A percentile compares a stretch with the other conserved stretches of the same genome.
Conservation (phyloP, 2,113 vertebrate species). For the Aptenodytes patagonicus region DNA sequence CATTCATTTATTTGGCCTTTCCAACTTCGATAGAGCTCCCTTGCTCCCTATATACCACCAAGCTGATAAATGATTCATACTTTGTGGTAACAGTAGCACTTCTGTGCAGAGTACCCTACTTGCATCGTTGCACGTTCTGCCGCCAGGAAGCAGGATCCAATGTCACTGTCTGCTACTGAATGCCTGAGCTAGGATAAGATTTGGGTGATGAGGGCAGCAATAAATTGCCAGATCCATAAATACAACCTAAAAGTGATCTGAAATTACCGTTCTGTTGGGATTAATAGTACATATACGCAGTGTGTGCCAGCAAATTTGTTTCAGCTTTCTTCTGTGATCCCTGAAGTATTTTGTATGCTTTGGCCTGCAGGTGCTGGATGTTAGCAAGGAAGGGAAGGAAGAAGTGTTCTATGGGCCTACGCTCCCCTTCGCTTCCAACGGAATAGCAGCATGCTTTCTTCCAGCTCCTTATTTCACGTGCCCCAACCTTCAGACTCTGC, state of each 20-base stretch:
- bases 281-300: neutral
- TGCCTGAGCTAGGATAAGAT: neutral
- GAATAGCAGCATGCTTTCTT: constrained; percentile 92
- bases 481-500: constrained; percentile 93
- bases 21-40: neutral
- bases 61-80: neutral
- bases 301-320: neutral
- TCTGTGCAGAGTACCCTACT: neutral
- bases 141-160: neutral
- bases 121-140: rapidly evolving
- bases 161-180: neutral
- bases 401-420: constrained; percentile 96
- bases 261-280: neutral
- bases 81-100: neutral
- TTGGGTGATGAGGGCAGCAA: neutral
- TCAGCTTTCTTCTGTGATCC: neutral
- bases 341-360: neutral
- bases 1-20: neutral
- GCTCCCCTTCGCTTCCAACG: constrained; percentile 94
- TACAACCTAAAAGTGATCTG: neutral
- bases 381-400: constrained; percentile 92
- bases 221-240: neutral
- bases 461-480: constrained; percentile 92
- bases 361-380: constrained; percentile 86
- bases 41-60: neutral